Base-by-base conservation (phyloP, 1,140 invertebrate genomes). In the Conopomorpha cramerella region DNA sequence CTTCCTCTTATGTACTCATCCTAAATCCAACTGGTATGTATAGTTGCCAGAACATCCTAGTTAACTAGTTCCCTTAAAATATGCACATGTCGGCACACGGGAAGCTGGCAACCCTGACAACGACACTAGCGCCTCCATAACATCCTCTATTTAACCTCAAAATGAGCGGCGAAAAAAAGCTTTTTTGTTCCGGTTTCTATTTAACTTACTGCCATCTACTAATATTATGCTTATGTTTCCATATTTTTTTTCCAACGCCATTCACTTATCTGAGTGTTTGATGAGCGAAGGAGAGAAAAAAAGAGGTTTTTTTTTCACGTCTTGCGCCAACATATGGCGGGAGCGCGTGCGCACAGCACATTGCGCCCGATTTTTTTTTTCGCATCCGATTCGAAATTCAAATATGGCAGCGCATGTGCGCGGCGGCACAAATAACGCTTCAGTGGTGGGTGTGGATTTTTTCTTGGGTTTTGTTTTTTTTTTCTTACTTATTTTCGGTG, bases 191-290 rank as follows among this genome's bases (percentile, higher is more conserved):
- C 38, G 43, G 49, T 68, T 73, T 68, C 71, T 71, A 59, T 61
- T 53, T 40, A 50, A 54, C 50, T 56, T 54, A 56, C 36, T 36
- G 36, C 50, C 57, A 44, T 58, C 60, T 61, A 62, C 66, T 68
- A 70, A 74, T 68, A 67, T 74, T 71, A 71, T 71, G 66, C 68
- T 71, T 67, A 74, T 71, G 66, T 71, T 70, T 63, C 57, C 40
- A 51, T 70, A 71, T 73, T 73, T 72, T 68, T 51, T 39, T 29
- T n/a, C n/a, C n/a, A n/a, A n/a, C n/a, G n/a, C n/a, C n/a, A n/a
- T n/a, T 41, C 46, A 46, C 53, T 61, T 63, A 67, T 68, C 60
- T 64, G 46, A 50, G 58, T 61, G 57, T 67, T 55, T 60, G 60
- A 65, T 67, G 56, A 60, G 38, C 50, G 49, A 58, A 64, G 61